Conservation (phyloP, 2,113 vertebrate species). For the Oryzias curvinotus region DNA sequence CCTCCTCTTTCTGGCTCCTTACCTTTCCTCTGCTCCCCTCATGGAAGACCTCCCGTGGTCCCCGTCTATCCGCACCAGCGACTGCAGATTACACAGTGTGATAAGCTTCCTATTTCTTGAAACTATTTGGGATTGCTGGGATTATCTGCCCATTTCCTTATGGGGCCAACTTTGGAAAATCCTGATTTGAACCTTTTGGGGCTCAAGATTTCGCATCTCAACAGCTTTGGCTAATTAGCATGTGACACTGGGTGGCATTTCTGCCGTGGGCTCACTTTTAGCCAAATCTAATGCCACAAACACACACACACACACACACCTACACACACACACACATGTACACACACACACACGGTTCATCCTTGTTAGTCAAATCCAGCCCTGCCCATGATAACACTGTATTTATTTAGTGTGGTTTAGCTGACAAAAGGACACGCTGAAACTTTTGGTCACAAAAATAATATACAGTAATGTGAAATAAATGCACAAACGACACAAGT, state of each 20-base stretch:
- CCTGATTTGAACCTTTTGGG: constrained; percentile 75
- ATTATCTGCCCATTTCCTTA: constrained; percentile 77
- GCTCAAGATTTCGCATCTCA: constrained; percentile 76
- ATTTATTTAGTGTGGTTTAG: too few relatives aligned
- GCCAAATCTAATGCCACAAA: constrained; percentile 21
- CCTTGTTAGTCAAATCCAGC: too few relatives aligned
- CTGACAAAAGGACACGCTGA: not conserved
- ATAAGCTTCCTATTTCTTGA: constrained; percentile 83
- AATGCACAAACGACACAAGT: constrained; percentile 1
- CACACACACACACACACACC: constrained; percentile 10
- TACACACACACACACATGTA: not conserved
- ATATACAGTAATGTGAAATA: not conserved
- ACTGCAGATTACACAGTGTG: constrained; percentile 80
- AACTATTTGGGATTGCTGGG: constrained; percentile 78
- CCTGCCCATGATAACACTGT: too few relatives aligned
- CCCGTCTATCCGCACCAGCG: constrained; percentile 58
- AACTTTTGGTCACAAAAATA: not conserved
- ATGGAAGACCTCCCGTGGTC: constrained; percentile 39
- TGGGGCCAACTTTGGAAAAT: constrained; percentile 71
- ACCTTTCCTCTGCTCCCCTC: constrained; percentile 56
- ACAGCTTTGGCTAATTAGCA: constrained; percentile 80
- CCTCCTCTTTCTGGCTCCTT: constrained; percentile 41
- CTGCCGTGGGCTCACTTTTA: constrained; percentile 74
- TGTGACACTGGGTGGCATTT: constrained; percentile 66
- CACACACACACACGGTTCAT: too few relatives aligned